Conservation (phyloP, 2,797 vertebrate species). For the Monodelphis domestica region DNA sequence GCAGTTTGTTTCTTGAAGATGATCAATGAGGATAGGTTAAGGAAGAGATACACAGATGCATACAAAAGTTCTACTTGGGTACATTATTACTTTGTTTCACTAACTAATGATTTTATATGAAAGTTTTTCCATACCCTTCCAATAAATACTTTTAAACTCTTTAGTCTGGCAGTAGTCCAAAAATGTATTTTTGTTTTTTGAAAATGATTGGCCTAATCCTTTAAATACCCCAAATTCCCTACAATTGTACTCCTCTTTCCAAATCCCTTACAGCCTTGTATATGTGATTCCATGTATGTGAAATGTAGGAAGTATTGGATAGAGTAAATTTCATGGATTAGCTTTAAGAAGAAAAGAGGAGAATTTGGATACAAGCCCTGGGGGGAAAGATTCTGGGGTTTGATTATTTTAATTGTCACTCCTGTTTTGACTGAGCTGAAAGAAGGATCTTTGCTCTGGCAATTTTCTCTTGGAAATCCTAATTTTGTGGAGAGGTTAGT, state of each 20-base stretch:
- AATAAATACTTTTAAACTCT: background rate
- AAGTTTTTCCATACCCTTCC: background rate
- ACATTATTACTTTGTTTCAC: background rate
- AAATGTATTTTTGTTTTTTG: background rate
- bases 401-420: too few species aligned
- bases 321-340: too few species aligned
- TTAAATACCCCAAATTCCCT: background rate
- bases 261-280: background rate
- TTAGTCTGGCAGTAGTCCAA: background rate
- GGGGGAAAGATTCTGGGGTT: too few species aligned
- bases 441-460: too few species aligned
- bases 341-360: too few species aligned
- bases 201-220: background rate
- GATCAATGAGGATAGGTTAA: background rate
- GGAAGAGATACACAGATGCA: background rate
- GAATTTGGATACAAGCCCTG: too few species aligned
- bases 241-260: background rate
- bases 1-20: background rate
- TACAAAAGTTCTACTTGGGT: background rate
- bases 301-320: too few species aligned
- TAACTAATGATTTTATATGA: background rate
- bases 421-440: too few species aligned
- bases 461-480: too few species aligned
- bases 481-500: too few species aligned
- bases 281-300: background rate